Evolutionary conservation across 2,797 vertebrate genomes (phyloP).

Genomic region (Phoebastria nigripes): DNA sequence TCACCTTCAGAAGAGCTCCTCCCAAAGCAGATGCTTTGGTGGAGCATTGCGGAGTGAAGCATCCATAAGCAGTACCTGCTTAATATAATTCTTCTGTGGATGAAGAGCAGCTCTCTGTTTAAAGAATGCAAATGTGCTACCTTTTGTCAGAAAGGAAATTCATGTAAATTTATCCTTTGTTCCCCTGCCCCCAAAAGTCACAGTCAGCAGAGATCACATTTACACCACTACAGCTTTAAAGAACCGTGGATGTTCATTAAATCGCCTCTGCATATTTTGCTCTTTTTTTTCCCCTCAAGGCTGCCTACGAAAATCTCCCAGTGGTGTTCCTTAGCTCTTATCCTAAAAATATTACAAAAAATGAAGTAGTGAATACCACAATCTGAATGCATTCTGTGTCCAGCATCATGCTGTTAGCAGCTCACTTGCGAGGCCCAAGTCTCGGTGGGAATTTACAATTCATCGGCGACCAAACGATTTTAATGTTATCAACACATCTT

Average conservation of each 20-base stretch:
- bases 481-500: conserved; percentile 75
- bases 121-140: background rate
- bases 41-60: fast-evolving
- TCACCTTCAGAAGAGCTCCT: background rate
- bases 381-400: conserved; percentile 53
- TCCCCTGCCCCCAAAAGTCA: background rate
- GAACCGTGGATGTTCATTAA: conserved; percentile 19
- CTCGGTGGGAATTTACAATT: conserved; percentile 74
- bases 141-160: background rate
- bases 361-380: conserved; percentile 20
- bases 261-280: conserved; percentile 32
- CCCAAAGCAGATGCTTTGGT: background rate
- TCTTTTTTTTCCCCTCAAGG: background rate
- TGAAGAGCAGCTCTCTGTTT: background rate
- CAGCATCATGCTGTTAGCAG: conserved; percentile 47
- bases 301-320: conserved; percentile 55
- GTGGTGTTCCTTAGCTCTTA: conserved; percentile 49
- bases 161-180: background rate
- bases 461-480: conserved; percentile 69
- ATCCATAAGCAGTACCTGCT: background rate
- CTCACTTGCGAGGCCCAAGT: conserved; percentile 44
- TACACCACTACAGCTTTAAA: background rate
- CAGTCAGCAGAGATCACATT: background rate
- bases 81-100: fast-evolving
- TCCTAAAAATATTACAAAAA: conserved; percentile 35